These are phyloP conservation scores for Drosophila putrida DNA, from an alignment of 2,888 invertebrate genomes.

Conservation along the genomic window DNA sequence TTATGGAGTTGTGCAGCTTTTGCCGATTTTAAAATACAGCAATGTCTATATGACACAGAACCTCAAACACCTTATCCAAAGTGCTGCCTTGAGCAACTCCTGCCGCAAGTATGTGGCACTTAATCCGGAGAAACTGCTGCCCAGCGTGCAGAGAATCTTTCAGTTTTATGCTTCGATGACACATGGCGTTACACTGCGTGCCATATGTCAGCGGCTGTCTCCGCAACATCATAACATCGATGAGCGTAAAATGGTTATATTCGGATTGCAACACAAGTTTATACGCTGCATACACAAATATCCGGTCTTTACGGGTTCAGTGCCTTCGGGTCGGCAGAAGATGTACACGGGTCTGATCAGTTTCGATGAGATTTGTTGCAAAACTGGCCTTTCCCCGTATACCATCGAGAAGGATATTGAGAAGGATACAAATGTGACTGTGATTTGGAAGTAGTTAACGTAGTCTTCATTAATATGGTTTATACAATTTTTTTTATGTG, in stretches of 20 bases:
- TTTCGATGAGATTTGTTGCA: conserved; percentile 96
- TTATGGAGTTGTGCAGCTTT: conserved; percentile 90
- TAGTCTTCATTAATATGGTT: conserved; percentile 17
- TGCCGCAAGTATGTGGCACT: conserved; percentile 87
- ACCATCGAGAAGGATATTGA: conserved; percentile 94
- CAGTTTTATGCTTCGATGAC: conserved; percentile 89
- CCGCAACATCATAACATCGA: conserved; percentile 87
- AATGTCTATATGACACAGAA: conserved; percentile 94
- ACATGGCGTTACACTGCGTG: conserved; percentile 89
- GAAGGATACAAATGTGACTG: conserved; percentile 92
- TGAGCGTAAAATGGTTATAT: conserved; percentile 87
- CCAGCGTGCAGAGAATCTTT: conserved; percentile 84
- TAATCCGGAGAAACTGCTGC: conserved; percentile 80
- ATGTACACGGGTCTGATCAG: conserved; percentile 93
- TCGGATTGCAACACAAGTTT: conserved; percentile 87
- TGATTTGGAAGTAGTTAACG: conserved; percentile 90
- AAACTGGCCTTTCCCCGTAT: conserved; percentile 90
- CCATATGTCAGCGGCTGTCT: conserved; percentile 89
- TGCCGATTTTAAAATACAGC: conserved; percentile 93
- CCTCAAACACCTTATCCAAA: conserved; percentile 89
- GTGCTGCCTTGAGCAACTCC: conserved; percentile 89
- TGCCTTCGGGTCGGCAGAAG: conserved; percentile 86
- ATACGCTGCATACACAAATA: conserved; percentile 88
- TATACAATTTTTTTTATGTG: conserved; percentile 22
- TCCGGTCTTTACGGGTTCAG: conserved; percentile 86